Percentiles rank a stretch among this genome's conserved stretches.
phyloP scores from a whole-genome alignment of 2,888 invertebrate genomes.

The Pinctada fucata region DNA sequence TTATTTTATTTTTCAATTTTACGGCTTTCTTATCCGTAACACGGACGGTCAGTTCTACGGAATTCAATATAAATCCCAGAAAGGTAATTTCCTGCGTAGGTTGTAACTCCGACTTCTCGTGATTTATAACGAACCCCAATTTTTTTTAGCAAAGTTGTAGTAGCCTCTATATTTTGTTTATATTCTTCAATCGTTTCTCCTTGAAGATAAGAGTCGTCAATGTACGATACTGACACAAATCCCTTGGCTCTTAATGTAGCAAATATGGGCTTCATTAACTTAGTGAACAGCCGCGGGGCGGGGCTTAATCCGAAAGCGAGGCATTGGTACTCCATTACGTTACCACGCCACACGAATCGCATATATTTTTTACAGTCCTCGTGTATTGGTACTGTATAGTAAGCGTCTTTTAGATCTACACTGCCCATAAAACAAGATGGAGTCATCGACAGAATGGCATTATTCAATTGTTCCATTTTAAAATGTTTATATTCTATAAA shows the following conservation, averaged over 20 bases:
- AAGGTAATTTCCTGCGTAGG: slow-evolving; percentile 29
- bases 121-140: slow-evolving; percentile 39
- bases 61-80: slow-evolving; percentile 39
- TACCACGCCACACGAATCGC: slow-evolving; percentile 22
- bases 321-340: slow-evolving; percentile 17
- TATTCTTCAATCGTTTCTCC: slow-evolving; percentile 20
- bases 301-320: slow-evolving; percentile 30
- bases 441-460: neutral
- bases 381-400: slow-evolving; percentile 6
- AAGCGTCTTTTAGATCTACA: slow-evolving; percentile 10
- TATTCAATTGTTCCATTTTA: slow-evolving; percentile 21
- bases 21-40: slow-evolving; percentile 16
- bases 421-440: slow-evolving; percentile 12
- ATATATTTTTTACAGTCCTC: slow-evolving; percentile 11
- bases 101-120: slow-evolving; percentile 32
- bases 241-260: slow-evolving; percentile 23
- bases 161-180: slow-evolving; percentile 12
- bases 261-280: slow-evolving; percentile 34
- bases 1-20: neutral
- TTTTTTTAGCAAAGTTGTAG: slow-evolving; percentile 12
- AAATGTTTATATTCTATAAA: slow-evolving; percentile 25
- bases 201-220: slow-evolving; percentile 36
- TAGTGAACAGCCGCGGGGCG: slow-evolving; percentile 18
- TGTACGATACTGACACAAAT: slow-evolving; percentile 21
- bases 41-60: slow-evolving; percentile 31